Evolutionary conservation across 1,140 invertebrate species (phyloP).

Genomic region (Eueides isabella): DNA sequence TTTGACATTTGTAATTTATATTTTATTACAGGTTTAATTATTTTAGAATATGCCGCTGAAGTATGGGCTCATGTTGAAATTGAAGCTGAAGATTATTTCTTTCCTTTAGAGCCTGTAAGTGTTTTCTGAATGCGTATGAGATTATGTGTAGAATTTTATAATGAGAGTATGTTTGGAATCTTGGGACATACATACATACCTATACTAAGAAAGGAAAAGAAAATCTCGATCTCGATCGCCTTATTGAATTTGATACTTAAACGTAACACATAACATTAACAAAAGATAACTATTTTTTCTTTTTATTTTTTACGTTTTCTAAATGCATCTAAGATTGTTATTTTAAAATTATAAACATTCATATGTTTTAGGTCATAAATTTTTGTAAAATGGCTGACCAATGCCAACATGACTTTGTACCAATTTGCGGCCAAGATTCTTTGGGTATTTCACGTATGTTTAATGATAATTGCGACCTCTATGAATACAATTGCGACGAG

Average conservation of each 20-base stretch:
- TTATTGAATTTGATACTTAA: no score
- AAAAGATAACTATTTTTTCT: no score
- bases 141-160: no score
- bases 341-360: no score
- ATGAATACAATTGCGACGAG: slow-evolving; percentile 75
- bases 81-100: slow-evolving; percentile 76
- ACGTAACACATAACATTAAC: no score
- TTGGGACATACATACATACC: no score
- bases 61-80: slow-evolving; percentile 72
- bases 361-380: slow-evolving; percentile 70
- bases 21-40: slow-evolving; percentile 60
- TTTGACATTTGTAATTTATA: not conserved
- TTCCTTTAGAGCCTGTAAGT: slow-evolving; percentile 72
- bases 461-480: slow-evolving; percentile 71
- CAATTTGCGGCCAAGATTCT: slow-evolving; percentile 72
- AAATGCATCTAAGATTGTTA: no score
- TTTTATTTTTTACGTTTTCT: no score
- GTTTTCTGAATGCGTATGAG: not conserved
- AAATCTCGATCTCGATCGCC: no score
- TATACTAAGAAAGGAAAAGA: no score
- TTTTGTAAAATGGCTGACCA: slow-evolving; percentile 75
- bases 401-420: slow-evolving; percentile 73
- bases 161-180: no score
- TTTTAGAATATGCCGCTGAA: slow-evolving; percentile 52
- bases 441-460: slow-evolving; percentile 72